Evolutionary conservation across 2,113 vertebrate genomes (phyloP).

Genomic region (Trogon melanurus): DNA sequence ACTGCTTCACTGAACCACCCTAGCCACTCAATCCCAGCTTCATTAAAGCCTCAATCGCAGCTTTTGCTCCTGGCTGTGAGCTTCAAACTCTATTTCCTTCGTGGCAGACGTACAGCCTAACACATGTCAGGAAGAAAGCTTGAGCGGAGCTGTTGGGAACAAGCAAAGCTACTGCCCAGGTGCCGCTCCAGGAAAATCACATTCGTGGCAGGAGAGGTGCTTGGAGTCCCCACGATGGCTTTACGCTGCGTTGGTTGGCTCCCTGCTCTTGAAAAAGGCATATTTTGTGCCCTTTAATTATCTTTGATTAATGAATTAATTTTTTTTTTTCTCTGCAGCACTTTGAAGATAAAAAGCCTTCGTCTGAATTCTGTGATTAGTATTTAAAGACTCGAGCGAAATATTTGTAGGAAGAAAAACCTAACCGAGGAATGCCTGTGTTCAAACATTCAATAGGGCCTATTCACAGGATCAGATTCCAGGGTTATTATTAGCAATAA

Average conservation of each 20-base stretch:
- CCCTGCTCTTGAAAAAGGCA: not conserved
- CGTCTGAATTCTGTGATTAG: constrained; percentile 51
- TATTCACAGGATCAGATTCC: constrained; percentile 57
- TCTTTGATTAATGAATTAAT: constrained; percentile 64
- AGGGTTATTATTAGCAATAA: constrained; percentile 70
- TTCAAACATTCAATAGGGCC: constrained; percentile 43
- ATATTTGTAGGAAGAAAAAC: constrained; percentile 57
- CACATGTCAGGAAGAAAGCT: constrained; percentile 64
- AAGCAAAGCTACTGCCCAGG: not conserved
- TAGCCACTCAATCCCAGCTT: constrained; percentile 69
- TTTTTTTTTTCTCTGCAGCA: constrained; percentile 9
- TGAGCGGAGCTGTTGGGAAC: constrained; percentile 43
- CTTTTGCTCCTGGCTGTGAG: constrained; percentile 72
- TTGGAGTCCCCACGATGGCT: constrained; percentile 2
- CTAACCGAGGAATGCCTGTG: constrained; percentile 64
- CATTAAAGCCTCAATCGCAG: constrained; percentile 73
- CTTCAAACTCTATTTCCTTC: constrained; percentile 76
- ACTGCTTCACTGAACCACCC: constrained; percentile 77
- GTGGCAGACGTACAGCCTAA: constrained; percentile 57
- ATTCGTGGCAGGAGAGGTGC: not conserved
- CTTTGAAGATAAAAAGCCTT: constrained; percentile 64
- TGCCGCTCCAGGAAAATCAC: constrained; percentile 39
- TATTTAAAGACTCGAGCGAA: constrained; percentile 51
- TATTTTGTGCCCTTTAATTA: constrained; percentile 66
- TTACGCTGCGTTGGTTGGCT: not conserved